Evolutionary conservation across 2,888 invertebrate genomes (phyloP), one percentile per base, ranked within the genome.

Genomic region (Polyommatus icarus): DNA sequence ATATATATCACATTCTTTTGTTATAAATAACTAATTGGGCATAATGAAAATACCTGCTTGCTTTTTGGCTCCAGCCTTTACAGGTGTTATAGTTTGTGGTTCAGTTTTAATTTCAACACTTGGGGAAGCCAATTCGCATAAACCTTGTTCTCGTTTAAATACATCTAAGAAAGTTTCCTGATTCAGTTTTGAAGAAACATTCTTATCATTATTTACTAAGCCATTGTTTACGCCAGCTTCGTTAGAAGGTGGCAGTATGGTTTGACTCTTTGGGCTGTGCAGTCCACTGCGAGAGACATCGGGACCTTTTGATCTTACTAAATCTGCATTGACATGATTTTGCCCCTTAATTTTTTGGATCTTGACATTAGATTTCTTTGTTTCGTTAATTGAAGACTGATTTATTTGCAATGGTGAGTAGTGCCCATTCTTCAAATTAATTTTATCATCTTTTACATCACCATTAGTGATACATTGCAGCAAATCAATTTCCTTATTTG

Each of bases 141-240:
- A 81, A 46, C 92, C 91, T 82, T 93, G 93, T 82, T 93, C 94
- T 84, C 93, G 88, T 80, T 93, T 93, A 81, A 93, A 94, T 71
- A 94, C 94, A 91, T 94, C 94, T 80, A 94, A 84, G 86, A 93
- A 94, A 10, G 93, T 93, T 83, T 92, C 92, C 10, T 87, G 79
- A 1, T 84, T 86, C 76, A 84, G 80, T 79, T 89, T 90, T 67
- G 82, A 82, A 36, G 83, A 80, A n/a, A 81, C 78, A 46, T 84
- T 77, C 81, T 88, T 89, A 8, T 80, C 83, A 85, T 84, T 88
- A 83, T 83, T 89, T 76, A 85, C 82, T 85, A 86, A 91, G 87
- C 84, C 83, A 84, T 87, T 91, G 89, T 85, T 92, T 91, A 90
- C 89, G 91, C 90, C 91, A 88, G 82, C 87, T 86, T 90, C 90